Evolutionary conservation across 2,113 vertebrate species (phyloP), one percentile per base, ranked within the genome.

Genomic region (Elephantulus edwardii): DNA sequence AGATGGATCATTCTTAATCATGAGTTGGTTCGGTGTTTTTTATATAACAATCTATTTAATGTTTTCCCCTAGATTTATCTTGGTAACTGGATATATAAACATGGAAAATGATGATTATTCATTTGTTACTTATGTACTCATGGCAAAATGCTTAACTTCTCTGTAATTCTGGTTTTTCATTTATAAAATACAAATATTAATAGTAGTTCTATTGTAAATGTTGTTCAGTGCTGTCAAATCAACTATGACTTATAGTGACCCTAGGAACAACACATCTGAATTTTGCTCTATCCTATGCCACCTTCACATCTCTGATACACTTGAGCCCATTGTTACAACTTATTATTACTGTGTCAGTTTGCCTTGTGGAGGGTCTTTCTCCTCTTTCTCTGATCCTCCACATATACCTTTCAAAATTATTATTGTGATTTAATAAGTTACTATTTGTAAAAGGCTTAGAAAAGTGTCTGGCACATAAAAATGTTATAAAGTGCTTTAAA

Each of bases 381-480:
- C n/a, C n/a, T n/a, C n/a, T n/a, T n/a, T n/a, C n/a, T n/a, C n/a
- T n/a, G n/a, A n/a, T n/a, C n/a, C n/a, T n/a, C n/a, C n/a, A n/a
- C n/a, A n/a, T n/a, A n/a, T n/a, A 22, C 16, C 33, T 48, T 1
- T 0, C 20, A 83, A 5, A 8, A 66, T 5, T 64, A 8, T 56
- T n/a, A 52, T 14, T 12, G 76, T 81, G 16, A 78, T 77, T 77
- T 54, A 56, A 66, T 75, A 80, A 58, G 11, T 54, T 35, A 81
- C 10, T 80, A 11, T n/a, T 66, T 91, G 33, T n/a, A 30, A 91
- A 60, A 17, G 64, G n/a, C 56, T 91, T 60, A 88, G n/a, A 80
- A 70, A 33, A 52, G 12, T 50, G 0, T 10, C 56, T 88, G 56
- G 46, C 40, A 79, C 16, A 48, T 7, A 46, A 42, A 8, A 22